Base-by-base conservation (phyloP, 2,888 invertebrate genomes). In the Andrena chrysosceles region DNA sequence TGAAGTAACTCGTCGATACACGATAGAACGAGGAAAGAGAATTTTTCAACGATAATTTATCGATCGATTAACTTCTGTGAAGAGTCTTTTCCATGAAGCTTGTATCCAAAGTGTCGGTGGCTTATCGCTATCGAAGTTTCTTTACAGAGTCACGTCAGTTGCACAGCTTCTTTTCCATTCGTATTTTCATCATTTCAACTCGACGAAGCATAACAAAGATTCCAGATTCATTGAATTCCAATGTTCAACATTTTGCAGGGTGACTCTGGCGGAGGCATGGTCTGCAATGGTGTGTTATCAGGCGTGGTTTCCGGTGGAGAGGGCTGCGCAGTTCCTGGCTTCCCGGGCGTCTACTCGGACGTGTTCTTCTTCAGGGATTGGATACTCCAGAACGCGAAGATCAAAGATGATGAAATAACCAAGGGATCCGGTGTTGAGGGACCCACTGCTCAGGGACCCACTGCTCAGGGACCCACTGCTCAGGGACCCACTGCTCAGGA, bases 231-330 rank as follows among this genome's bases (percentile, higher is more conserved):
- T 16, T 16, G 42, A 16, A 42, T 42, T 16, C 42, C 5, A 42
- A 42, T 42, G 42, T 42, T 4, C 4, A 42, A 42, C 42, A 33
- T 69, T 49, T 77, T 72, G 0, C 78, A 93, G 93, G 93, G 93
- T 3, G 93, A 94, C 81, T 94, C 93, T 0, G 93, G 93, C 2
- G 93, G 93, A 26, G 91, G 92, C 0, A 85, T 94, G 84, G 56
- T 92, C 0, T 94, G 93, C 83, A 71, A 86, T 2, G 89, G 89
- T 3, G 2, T 62, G 13, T 26, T 94, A 29, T 85, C 87, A 2
- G 93, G 93, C 2, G 52, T 93, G 1, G 93, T 93, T 70, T 93
- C 93, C 1, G 90, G 91, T 13, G 93, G 93, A 2, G 8, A 81
- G 0, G 93, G 92, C 2, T 94, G 93, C 64, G 93, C 93, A 0